A percentile compares a stretch with the other conserved stretches of the same genome.
Conservation (phyloP, 2,113 vertebrate species). For the Circaetus cinerascens region DNA sequence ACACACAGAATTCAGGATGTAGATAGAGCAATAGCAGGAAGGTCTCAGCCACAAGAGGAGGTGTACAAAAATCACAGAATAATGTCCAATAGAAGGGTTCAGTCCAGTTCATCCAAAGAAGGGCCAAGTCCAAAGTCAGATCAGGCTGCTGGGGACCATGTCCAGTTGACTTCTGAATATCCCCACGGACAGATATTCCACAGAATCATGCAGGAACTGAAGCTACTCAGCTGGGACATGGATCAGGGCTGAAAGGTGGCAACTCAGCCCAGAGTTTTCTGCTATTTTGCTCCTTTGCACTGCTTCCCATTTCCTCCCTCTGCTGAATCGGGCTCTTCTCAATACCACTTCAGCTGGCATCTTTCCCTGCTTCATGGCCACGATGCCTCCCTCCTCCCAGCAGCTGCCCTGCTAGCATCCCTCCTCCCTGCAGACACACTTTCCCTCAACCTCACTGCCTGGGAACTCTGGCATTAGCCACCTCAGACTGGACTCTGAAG, state of each 20-base stretch:
- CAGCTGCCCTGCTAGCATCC: background rate
- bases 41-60: background rate
- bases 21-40: background rate
- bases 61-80: background rate
- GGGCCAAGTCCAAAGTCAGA: background rate
- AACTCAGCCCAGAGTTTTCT: background rate
- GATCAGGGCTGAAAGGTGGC: background rate
- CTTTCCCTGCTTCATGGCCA: background rate
- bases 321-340: background rate
- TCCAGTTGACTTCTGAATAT: background rate
- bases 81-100: background rate
- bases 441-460: background rate
- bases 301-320: background rate
- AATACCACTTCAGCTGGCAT: background rate
- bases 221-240: background rate
- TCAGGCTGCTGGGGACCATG: background rate
- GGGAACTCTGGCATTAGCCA: background rate
- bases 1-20: background rate
- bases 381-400: accelerated
- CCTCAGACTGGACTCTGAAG: background rate
- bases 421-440: accelerated
- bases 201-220: background rate
- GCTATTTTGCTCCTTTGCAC: background rate
- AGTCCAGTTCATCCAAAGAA: background rate
- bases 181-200: background rate